phyloP scores from a whole-genome alignment of 1,140 invertebrate species.

The Leptopilina boulardi region DNA sequence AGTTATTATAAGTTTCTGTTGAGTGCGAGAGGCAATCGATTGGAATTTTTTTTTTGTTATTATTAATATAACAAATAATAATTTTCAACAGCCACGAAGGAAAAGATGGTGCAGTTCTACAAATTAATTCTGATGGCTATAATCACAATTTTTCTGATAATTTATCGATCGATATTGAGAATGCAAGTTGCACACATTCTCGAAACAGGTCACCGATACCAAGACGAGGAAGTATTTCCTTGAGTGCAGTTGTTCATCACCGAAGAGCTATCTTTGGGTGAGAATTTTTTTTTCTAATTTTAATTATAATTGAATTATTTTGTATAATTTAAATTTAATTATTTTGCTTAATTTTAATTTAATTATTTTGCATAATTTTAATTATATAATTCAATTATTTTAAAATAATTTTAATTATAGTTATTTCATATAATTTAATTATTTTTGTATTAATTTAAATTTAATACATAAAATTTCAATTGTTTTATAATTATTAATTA shows the following conservation, averaged over 20 bases:
- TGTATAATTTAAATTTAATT: not conserved
- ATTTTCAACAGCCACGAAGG: constrained; percentile 1
- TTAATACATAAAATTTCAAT: too few relatives aligned
- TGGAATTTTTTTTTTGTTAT: not conserved
- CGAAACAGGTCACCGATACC: constrained; percentile 48
- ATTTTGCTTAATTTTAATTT: too few relatives aligned
- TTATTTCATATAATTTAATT: too few relatives aligned
- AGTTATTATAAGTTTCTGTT: not conserved
- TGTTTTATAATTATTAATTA: too few relatives aligned
- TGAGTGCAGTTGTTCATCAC: constrained; percentile 64
- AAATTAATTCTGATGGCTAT: not conserved
- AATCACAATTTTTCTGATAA: not conserved
- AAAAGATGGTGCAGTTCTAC: not conserved
- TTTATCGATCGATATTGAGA: constrained; percentile 38
- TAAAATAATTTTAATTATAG: too few relatives aligned
- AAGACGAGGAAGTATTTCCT: constrained; percentile 57
- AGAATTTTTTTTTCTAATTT: not conserved
- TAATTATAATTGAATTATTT: too few relatives aligned
- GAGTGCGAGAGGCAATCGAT: not conserved
- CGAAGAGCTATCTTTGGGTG: constrained; percentile 61
- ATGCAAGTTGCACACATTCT: constrained; percentile 38
- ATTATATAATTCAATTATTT: too few relatives aligned
- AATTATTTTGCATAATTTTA: too few relatives aligned
- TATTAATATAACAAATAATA: not conserved
- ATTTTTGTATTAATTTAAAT: too few relatives aligned